Conservation (phyloP, 2,888 invertebrate species). For the Pyrochroa serraticornis region DNA sequence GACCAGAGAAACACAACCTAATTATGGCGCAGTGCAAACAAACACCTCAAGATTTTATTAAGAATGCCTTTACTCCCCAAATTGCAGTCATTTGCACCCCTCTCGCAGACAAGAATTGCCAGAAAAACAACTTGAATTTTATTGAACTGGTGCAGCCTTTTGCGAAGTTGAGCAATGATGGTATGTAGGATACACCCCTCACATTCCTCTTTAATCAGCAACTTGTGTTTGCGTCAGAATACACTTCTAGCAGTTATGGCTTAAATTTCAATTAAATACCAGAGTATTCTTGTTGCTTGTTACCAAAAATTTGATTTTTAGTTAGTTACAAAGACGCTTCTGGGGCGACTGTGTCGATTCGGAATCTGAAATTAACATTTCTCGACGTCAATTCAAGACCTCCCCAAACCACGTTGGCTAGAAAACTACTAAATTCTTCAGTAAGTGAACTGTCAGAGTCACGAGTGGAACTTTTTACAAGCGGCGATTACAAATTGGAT, state of each 20-base stretch:
- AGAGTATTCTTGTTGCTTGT: background rate
- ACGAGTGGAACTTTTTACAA: constrained; percentile 40
- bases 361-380: constrained; percentile 78
- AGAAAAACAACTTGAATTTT: constrained; percentile 90
- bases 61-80: constrained; percentile 87
- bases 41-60: constrained; percentile 84
- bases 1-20: background rate
- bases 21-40: constrained; percentile 67
- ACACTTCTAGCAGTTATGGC: no score
- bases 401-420: constrained; percentile 79
- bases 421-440: constrained; percentile 75
- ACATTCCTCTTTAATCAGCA: background rate
- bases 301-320: constrained; percentile 56
- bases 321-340: constrained; percentile 86
- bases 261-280: no score
- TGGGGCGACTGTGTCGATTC: constrained; percentile 73
- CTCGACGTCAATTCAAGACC: constrained; percentile 83
- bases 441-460: constrained; percentile 52
- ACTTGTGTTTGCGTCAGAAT: background rate
- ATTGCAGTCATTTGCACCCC: constrained; percentile 85
- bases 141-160: constrained; percentile 92
- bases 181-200: constrained; percentile 56
- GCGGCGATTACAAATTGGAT: constrained; percentile 65
- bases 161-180: constrained; percentile 75
- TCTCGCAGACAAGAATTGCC: constrained; percentile 82